phyloP scores from a whole-genome alignment of 2,113 vertebrate genomes.

The Lophura nycthemera region DNA sequence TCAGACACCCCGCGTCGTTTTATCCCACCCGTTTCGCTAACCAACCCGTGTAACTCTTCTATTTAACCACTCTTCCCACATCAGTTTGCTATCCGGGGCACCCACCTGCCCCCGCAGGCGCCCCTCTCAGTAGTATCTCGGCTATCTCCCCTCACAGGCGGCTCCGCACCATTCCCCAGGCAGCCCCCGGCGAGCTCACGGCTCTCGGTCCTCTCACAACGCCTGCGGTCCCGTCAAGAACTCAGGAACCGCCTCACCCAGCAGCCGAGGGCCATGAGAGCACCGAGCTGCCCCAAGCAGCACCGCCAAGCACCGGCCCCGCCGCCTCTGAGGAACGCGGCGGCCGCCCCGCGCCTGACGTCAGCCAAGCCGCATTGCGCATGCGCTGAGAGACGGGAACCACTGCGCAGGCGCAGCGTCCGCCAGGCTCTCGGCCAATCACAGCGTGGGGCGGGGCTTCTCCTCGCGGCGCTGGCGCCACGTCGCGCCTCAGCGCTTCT shows the following conservation, averaged over 20 bases:
- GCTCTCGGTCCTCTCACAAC: neutral
- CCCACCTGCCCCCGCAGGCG: neutral
- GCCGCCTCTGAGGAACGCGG: too few relatives aligned
- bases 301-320: too few relatives aligned
- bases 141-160: neutral
- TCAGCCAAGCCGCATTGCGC: too few relatives aligned
- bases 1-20: neutral
- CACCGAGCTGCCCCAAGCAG: neutral
- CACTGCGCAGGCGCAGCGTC: neutral
- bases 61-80: neutral
- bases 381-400: too few relatives aligned
- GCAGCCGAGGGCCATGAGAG: neutral
- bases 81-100: neutral
- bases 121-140: neutral
- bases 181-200: neutral
- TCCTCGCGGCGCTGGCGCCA: too few relatives aligned
- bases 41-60: rapidly evolving
- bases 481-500: too few relatives aligned
- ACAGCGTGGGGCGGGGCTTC: too few relatives aligned
- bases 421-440: too few relatives aligned
- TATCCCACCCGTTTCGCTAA: neutral
- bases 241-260: neutral
- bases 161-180: neutral
- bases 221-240: neutral
- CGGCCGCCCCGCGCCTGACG: too few relatives aligned